These are phyloP conservation scores for Oenanthe melanoleuca DNA, from an alignment of 2,113 vertebrate genomes.

Conservation along the genomic window DNA sequence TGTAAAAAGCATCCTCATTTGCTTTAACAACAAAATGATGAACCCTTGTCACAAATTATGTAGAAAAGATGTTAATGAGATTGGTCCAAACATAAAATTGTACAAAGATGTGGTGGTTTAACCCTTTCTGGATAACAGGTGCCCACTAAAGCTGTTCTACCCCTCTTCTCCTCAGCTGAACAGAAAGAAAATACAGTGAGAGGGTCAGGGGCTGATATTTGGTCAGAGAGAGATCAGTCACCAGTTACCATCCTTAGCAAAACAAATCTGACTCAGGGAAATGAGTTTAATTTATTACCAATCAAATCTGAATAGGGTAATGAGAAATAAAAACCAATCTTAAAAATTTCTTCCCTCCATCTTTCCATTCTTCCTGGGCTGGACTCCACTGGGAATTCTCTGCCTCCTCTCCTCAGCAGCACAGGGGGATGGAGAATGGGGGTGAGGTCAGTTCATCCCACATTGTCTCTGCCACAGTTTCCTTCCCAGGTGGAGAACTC, in stretches of 20 bases:
- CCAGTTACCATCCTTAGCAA: background rate
- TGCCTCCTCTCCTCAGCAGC: background rate
- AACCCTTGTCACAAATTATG: background rate
- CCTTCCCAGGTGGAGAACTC: background rate
- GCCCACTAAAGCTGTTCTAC: background rate
- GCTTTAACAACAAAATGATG: background rate
- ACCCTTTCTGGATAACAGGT: background rate
- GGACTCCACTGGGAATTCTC: background rate
- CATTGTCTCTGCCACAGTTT: background rate
- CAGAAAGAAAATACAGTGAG: background rate
- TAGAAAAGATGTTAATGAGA: background rate
- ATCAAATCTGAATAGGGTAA: background rate
- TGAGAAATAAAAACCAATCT: background rate
- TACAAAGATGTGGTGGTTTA: background rate
- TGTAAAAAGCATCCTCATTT: background rate
- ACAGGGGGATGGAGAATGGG: background rate
- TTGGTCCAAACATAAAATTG: background rate
- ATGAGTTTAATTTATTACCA: background rate
- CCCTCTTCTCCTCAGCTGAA: background rate
- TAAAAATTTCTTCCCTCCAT: accelerated
- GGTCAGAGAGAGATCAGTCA: background rate
- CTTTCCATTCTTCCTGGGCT: background rate
- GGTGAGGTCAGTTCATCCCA: background rate
- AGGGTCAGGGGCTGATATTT: background rate
- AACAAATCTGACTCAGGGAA: background rate